Evolutionary conservation across 2,888 invertebrate genomes (phyloP), one percentile per base, ranked within the genome.

Genomic region (Campaea margaritaria): DNA sequence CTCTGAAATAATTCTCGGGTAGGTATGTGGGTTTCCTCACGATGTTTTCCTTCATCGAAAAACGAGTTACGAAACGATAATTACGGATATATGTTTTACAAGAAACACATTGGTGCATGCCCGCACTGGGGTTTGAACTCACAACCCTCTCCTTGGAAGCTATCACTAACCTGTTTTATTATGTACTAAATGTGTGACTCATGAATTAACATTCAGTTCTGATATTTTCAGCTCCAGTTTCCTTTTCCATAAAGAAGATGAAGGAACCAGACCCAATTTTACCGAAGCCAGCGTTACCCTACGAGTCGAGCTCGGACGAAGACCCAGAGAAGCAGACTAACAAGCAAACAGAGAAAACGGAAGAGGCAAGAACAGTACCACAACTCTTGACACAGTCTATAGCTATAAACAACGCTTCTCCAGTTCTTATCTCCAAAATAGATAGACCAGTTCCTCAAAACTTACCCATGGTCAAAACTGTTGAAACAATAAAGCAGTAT

Each of bases 181-280:
- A n/a, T n/a, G n/a, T n/a, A n/a, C n/a, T n/a, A n/a, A n/a, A n/a
- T n/a, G n/a, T n/a, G n/a, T n/a, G n/a, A 11, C 9, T 11, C 34
- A 34, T 62, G 14, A 43, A 65, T 13, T 48, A 63, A 72, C 64
- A 34, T 42, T 15, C 39, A n/a, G 36, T 13, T 27, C 1, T 45
- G 11, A 31, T 0, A 42, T 47, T 60, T 43, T 16, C 83, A 95
- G 96, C 93, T 10, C 95, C 96, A 0, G 96, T 97, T 0, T 96
- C 96, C 59, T 97, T 97, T 82, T 97, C 97, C 0, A 97, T 97
- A 42, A 96, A 96, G 76, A 97, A 97, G 79, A 91, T 95, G 0
- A 97, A 96, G 79, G 97, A 96, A 58, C 94, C 95, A 0, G 94
- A 95, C 47, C 88, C 93, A 0, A 90, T 93, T 1, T 85, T 95